A percentile compares a stretch with the other conserved stretches of the same genome.
These are phyloP conservation scores for Gari tellinella DNA, from an alignment of 2,888 invertebrate genomes.

Conservation along the genomic window DNA sequence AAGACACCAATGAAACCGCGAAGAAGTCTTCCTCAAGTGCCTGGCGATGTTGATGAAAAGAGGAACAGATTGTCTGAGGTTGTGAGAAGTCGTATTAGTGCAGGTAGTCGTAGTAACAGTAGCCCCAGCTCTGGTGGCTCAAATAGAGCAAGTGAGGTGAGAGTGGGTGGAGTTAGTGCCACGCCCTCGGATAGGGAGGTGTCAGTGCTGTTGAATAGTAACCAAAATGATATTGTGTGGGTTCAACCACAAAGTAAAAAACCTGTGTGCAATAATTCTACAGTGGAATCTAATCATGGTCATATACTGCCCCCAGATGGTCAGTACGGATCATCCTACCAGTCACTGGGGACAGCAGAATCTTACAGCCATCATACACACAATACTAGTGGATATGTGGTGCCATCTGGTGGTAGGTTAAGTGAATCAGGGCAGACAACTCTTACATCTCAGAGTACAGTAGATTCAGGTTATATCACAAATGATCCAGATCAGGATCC, in stretches of 20 bases:
- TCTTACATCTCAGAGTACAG: conserved; percentile 71
- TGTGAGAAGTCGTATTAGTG: conserved; percentile 67
- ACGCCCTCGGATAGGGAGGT: conserved; percentile 69
- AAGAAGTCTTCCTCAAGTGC: conserved; percentile 70
- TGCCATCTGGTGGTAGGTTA: conserved; percentile 57
- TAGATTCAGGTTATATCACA: conserved; percentile 78
- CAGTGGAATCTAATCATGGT: neutral
- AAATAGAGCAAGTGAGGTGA: conserved; percentile 22
- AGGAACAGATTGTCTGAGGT: conserved; percentile 74
- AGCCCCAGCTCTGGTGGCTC: conserved; percentile 57
- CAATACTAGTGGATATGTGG: no score
- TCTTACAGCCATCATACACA: no score
- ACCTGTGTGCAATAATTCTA: no score
- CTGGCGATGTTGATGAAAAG: conserved; percentile 68
- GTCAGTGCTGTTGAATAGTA: conserved; percentile 46
- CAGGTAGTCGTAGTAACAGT: conserved; percentile 58
- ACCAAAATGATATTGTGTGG: no score
- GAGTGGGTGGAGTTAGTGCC: conserved; percentile 40
- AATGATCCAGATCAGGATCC: conserved; percentile 73
- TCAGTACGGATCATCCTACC: neutral
- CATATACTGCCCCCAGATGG: conserved; percentile 6
- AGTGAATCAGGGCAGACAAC: conserved; percentile 74
- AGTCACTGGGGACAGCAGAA: neutral
- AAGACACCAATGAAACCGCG: conserved; percentile 60
- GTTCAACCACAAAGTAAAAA: no score